Conservation (phyloP, 2,888 invertebrate species). For the Cephus spinipes region DNA sequence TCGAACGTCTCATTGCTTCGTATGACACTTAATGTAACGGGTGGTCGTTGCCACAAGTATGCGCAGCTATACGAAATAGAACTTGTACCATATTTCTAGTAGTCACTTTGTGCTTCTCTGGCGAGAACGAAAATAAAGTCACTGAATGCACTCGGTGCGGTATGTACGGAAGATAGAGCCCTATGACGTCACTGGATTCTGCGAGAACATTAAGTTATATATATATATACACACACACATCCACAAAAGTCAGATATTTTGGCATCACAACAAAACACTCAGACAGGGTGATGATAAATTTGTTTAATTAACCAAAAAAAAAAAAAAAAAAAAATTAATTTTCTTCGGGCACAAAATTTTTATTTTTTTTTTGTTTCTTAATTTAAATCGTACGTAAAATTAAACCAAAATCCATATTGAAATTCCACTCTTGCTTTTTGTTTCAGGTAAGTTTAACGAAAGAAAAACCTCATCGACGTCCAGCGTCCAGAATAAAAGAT, state of each 20-base stretch:
- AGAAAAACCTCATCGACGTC: background rate
- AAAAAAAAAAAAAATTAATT: background rate
- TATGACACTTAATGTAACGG: background rate
- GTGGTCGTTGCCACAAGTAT: background rate
- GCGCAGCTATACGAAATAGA: background rate
- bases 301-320: background rate
- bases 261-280: background rate
- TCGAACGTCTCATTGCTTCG: background rate
- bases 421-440: background rate
- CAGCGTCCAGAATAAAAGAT: background rate
- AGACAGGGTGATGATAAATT: background rate
- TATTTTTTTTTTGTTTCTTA: background rate
- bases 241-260: background rate
- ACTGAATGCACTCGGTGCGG: background rate
- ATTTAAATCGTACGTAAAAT: background rate
- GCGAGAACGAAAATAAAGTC: background rate
- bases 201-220: background rate
- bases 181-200: background rate
- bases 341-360: background rate
- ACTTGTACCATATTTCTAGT: background rate
- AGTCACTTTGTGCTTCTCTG: background rate
- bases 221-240: too few species aligned
- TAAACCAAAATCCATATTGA: background rate
- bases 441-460: background rate
- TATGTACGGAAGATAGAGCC: background rate